phyloP scores from a whole-genome alignment of 92 coral and sea anemone genomes.

The Epizoanthus stellaris region DNA sequence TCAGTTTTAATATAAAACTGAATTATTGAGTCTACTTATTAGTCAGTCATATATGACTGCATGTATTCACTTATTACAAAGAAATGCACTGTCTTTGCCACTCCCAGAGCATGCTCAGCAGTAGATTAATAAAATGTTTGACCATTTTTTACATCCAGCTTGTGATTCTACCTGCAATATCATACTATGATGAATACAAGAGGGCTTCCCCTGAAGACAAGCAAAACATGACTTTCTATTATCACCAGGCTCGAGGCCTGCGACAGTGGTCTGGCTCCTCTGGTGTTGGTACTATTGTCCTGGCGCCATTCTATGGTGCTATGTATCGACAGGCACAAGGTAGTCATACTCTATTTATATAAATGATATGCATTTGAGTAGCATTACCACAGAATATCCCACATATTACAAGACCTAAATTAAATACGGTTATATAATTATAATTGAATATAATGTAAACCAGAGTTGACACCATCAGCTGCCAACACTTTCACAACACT shows the following conservation, averaged over 20 bases:
- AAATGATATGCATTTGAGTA: neutral
- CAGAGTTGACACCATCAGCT: no score
- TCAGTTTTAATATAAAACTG: no score
- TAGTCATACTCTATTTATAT: constrained; percentile 18
- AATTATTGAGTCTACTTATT: no score
- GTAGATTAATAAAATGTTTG: neutral
- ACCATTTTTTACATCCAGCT: constrained; percentile 52
- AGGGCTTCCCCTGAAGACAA: constrained; percentile 63
- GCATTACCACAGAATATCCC: no score
- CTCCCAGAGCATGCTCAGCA: neutral
- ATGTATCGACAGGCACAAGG: constrained; percentile 88
- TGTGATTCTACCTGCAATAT: constrained; percentile 74
- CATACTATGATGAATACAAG: constrained; percentile 55
- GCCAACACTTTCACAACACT: no score
- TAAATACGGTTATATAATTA: no score
- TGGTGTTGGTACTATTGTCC: constrained; percentile 55
- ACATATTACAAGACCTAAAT: no score
- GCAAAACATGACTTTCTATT: constrained; percentile 67
- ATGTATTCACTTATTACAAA: no score
- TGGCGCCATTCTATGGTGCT: constrained; percentile 77
- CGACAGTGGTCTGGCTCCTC: constrained; percentile 75
- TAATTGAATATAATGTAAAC: no score
- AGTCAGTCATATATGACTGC: no score
- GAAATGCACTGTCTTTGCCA: no score
- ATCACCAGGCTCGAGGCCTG: constrained; percentile 52